Evolutionary conservation across 2,797 vertebrate species (phyloP), one percentile per base, ranked within the genome.

Genomic region (Carapus acus): DNA sequence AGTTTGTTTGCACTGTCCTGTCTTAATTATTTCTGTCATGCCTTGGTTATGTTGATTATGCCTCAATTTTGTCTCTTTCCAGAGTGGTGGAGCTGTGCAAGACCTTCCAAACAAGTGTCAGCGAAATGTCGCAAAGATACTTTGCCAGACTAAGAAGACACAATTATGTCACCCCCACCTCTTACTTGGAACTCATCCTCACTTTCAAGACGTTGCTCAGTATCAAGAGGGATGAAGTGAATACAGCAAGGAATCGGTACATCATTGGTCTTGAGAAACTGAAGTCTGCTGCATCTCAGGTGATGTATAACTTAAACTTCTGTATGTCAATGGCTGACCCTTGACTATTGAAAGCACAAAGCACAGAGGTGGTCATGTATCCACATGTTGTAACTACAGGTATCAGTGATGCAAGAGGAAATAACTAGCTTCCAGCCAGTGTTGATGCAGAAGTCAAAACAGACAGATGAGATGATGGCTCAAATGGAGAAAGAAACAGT

Each of bases 81-180:
- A 97, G 94, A 79, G 92, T 96, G 44, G 89, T 98, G 52, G 91
- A 88, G 38, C 88, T 96, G 92, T 98, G 93, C 78, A 92, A 93
- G 61, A 93, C 78, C 34, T 96, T 96, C 76, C 94, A 97, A 62
- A 93, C 93, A 63, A 92, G 78, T 4, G 88, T 89, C 23, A 83
- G 81, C 56, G 80, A 86, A 0, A 80, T 97, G 48, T 96, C 94
- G 0, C 6, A 85, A 13, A 87, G 71, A 24, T 98, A 91, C 64
- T 93, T 87, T 15, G 67, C 82, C 4, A 84, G 66, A 0, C 83
- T 98, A 65, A 88, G 85, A 56, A 90, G 94, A 46, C 84, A 93
- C 81, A 96, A 97, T 83, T 98, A 98, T 0, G 92, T 96, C 45
- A 98, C 94, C 0, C 94, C 94, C 18, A 91, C 93, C 3, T 97